Percentiles rank a stretch among this genome's conserved stretches.
Conservation (phyloP, 2,888 invertebrate species). For the Meganola albula region DNA sequence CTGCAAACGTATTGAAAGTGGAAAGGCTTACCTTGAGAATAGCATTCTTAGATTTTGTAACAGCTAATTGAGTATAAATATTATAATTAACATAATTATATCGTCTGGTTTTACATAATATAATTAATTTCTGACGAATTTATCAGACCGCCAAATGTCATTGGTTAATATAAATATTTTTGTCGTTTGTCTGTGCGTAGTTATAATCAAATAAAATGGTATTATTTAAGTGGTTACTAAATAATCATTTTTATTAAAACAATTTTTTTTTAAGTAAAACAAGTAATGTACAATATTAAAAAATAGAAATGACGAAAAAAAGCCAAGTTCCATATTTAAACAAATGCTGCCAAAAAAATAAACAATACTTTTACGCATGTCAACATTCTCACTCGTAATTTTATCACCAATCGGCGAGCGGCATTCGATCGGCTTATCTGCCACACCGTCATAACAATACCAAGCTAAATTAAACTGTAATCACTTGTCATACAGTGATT, state of each 20-base stretch:
- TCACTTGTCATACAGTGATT: background rate
- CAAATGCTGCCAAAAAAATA: slow-evolving; percentile 14
- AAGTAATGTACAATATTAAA: background rate
- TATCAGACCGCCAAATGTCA: slow-evolving; percentile 18
- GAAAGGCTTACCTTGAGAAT: slow-evolving; percentile 61
- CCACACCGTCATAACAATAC: slow-evolving; percentile 31
- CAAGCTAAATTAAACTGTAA: slow-evolving; percentile 20
- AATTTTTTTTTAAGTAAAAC: no score
- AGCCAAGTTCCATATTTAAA: background rate
- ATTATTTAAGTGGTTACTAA: no score
- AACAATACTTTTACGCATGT: slow-evolving; percentile 24
- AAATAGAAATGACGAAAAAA: background rate
- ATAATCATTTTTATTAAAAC: no score
- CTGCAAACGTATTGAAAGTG: slow-evolving; percentile 45
- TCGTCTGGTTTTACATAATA: no score
- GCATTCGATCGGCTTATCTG: slow-evolving; percentile 38
- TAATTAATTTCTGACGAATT: no score
- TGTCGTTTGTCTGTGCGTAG: no score
- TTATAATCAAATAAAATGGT: no score
- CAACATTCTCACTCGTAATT: slow-evolving; percentile 23
- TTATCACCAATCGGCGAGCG: slow-evolving; percentile 31
- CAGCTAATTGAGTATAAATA: no score
- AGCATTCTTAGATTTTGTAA: slow-evolving; percentile 42
- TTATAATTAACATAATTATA: no score
- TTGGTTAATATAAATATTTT: no score